Evolutionary conservation across 2,797 vertebrate genomes (phyloP).

Genomic region (Paguma larvata): DNA sequence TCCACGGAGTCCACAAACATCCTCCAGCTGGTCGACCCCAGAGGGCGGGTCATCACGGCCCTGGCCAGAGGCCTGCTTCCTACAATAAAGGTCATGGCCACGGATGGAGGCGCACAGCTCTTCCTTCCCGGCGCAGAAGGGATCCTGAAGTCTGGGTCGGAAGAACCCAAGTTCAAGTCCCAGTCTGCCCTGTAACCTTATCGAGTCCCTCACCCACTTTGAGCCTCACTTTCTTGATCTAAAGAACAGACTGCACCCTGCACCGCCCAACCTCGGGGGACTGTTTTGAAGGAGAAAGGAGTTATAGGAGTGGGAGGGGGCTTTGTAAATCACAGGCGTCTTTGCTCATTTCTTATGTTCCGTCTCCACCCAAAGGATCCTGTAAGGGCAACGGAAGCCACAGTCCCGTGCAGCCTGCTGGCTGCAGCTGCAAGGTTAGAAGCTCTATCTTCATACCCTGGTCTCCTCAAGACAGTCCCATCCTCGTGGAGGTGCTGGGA

Average conservation of each 20-base stretch:
- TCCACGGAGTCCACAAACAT: accelerated
- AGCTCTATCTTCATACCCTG: not conserved
- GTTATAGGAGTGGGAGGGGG: accelerated
- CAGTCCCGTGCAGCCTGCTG: not conserved
- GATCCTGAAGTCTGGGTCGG: not conserved
- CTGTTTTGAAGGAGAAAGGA: not conserved
- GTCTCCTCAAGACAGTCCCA: accelerated
- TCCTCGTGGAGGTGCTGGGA: accelerated
- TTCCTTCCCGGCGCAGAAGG: accelerated
- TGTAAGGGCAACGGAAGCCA: accelerated
- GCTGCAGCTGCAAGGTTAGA: accelerated
- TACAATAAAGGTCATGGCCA: not conserved
- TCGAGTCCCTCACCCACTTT: not conserved
- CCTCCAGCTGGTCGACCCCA: not conserved
- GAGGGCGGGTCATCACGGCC: accelerated
- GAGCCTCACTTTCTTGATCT: not conserved
- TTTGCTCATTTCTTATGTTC: not conserved
- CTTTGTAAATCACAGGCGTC: accelerated
- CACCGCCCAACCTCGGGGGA: not conserved
- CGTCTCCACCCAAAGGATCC: not conserved
- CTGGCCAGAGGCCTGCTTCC: not conserved
- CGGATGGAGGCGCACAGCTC: not conserved
- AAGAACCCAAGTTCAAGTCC: not conserved
- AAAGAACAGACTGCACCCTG: not conserved
- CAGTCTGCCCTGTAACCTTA: not conserved